Evolutionary conservation across 2,888 invertebrate genomes (phyloP).

Genomic region (Branchellion lobata): DNA sequence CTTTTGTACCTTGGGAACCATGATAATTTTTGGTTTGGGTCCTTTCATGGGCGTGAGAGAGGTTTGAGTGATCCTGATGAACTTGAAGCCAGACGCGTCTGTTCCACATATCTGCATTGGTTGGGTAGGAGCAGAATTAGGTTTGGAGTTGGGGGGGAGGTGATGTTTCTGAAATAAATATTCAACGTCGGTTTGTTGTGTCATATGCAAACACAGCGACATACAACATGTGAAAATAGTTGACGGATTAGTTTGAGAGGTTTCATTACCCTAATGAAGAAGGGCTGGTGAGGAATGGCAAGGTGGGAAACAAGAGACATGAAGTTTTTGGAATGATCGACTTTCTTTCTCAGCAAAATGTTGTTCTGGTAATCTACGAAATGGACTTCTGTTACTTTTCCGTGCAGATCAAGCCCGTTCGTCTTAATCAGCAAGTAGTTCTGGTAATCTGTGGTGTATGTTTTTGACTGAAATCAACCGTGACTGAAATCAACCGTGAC

Average conservation of each 20-base stretch:
- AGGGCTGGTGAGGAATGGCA: slow-evolving; percentile 66
- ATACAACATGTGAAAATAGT: too few relatives aligned
- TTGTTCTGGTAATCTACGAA: slow-evolving; percentile 59
- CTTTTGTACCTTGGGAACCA: slow-evolving; percentile 61
- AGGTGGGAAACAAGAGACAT: background rate
- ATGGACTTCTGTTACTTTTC: slow-evolving; percentile 57
- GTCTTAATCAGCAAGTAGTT: slow-evolving; percentile 63
- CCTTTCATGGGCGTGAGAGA: slow-evolving; percentile 56
- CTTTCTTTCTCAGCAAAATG: slow-evolving; percentile 55
- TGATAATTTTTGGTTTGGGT: slow-evolving; percentile 63
- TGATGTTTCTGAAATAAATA: too few relatives aligned
- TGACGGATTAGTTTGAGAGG: too few relatives aligned
- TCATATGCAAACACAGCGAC: too few relatives aligned
- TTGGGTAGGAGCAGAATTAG: background rate
- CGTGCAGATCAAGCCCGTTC: slow-evolving; percentile 62
- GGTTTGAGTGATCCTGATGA: background rate
- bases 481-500: too few relatives aligned
- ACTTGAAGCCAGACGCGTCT: slow-evolving; percentile 66
- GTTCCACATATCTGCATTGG: slow-evolving; percentile 68
- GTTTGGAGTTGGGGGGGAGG: too few relatives aligned
- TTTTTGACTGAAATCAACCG: too few relatives aligned
- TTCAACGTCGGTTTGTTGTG: too few relatives aligned
- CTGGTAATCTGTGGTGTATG: slow-evolving; percentile 60
- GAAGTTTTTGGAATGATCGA: slow-evolving; percentile 47
- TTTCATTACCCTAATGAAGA: slow-evolving; percentile 53